Base-by-base conservation (phyloP, 2,888 invertebrate genomes). In the Caenorhabditis parvicauda region DNA sequence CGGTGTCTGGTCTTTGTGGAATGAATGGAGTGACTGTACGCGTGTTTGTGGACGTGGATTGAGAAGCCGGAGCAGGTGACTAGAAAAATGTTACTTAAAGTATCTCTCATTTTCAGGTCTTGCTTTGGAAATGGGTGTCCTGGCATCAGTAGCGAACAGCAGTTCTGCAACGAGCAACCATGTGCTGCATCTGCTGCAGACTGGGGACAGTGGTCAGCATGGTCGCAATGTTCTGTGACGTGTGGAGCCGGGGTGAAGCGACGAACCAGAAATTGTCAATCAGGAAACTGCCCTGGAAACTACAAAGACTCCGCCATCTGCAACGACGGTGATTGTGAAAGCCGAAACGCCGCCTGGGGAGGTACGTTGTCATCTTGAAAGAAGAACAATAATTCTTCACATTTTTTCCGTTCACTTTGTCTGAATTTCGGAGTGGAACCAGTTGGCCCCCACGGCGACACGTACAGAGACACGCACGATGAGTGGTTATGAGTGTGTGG, bases 201-300 rank as follows among this genome's bases (percentile, higher is more conserved):
- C 21, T 74, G 70, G 74, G 60, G 67, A 39, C 45, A 32, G 1
- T 73, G 70, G 71, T 62, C 64, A 4, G 51, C 32, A 2, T 71
- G 68, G 71, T 62, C 60, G 2, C 56, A 62, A 28, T 79, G 79
- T 50, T 67, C 67, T 6, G 75, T 72, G 47, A 61, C 60, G 38
- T 80, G 80, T 53, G 80, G 80, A 25, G 70, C 74, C 2, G 80
- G 80, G 37, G 77, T 79, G 50, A 73, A 71, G 54, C 54, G 73
- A 46, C 52, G 79, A 41, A 77, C 76, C 37, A 64, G 80, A 17
- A 72, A 67, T 46, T 80, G 80, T 42, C 48, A 68, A 41, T 64
- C 65, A 47, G 74, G 76, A 41, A 72, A 72, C 49, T 81, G 80
- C 56, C 72, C 74, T 1, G 75, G 77, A 39, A 67, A 67, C 55